Evolutionary conservation across 2,888 invertebrate species (phyloP).

Genomic region (Ormyrus labotus): DNA sequence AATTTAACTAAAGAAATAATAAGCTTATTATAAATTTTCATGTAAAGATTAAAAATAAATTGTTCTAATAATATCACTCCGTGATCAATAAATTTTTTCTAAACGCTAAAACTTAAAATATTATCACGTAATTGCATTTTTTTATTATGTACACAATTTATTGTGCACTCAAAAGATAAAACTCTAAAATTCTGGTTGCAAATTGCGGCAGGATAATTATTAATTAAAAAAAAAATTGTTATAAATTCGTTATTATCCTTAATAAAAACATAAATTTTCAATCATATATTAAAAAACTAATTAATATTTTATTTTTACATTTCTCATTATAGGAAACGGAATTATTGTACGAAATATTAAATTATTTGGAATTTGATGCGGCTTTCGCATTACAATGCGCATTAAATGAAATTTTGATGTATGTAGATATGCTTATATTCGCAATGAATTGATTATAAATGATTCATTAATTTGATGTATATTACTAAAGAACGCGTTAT

Average conservation of each 20-base stretch:
- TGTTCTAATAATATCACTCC: not conserved
- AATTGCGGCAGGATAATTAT: no score
- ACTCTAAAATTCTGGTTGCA: no score
- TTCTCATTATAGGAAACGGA: not conserved
- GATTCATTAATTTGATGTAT: constrained; percentile 51
- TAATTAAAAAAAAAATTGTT: no score
- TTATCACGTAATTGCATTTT: no score
- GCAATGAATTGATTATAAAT: constrained; percentile 52
- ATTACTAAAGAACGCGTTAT: constrained; percentile 43
- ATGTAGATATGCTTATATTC: constrained; percentile 36
- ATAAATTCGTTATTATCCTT: no score
- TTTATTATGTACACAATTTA: no score
- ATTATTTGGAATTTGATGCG: constrained; percentile 47
- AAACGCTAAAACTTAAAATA: not conserved
- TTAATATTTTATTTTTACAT: not conserved
- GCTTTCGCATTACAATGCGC: constrained; percentile 39
- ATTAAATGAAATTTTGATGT: constrained; percentile 48
- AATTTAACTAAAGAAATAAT: no score
- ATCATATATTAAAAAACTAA: constrained; percentile 7
- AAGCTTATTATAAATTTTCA: not conserved
- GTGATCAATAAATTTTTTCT: not conserved
- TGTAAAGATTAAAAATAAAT: not conserved
- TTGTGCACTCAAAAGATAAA: no score
- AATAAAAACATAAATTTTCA: not conserved
- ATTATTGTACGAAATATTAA: constrained; percentile 35